Evolutionary conservation across 1,140 invertebrate genomes (phyloP), one percentile per base, ranked within the genome.

Genomic region (Diachasmimorpha longicaudata): DNA sequence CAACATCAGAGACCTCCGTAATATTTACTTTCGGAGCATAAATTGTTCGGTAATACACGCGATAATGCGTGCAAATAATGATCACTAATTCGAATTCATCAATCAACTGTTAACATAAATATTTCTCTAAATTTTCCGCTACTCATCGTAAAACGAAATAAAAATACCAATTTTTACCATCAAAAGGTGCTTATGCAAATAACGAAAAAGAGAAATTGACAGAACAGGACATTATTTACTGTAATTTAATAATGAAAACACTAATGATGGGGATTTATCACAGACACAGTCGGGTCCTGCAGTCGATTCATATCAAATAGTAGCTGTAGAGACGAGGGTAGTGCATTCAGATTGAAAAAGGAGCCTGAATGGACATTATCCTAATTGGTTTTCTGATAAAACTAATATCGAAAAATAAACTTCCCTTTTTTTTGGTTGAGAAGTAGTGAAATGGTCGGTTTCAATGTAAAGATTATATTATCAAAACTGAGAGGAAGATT

Each of bases 341-440:
- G 19, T 63, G 23, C 58, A 63, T 25, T 63, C 58, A 63, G 58
- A 63, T 25, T 63, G 11, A 25, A 63, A 58, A 63, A 13, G 19
- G 58, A 25, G 4, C 58, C 58, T 63, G 58, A 63, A 52, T 52
- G 39, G n/a, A 55, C 13, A 19, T 55, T 55, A 55, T 63, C 58
- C 23, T 63, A 63, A 6, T 25, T 63, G 25, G 4, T 10, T 63
- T 14, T 63, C 58, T 11, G 10, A 63, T 11, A 63, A 63, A 63
- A 63, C 6, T 63, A 63, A 63, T 63, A 63, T 63, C 58, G 19
- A 63, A 63, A 63, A 63, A 63, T 63, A 63, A 55, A 21, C n/a
- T 14, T 25, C 13, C 11, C 14, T 63, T 25, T 23, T 63, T 19
- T 1, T 58, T n/a, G 3, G 10, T 63, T 13, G 13, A 31, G 21